Evolutionary conservation across 2,113 vertebrate genomes (phyloP).

Genomic region (Bolborhynchus lineola): DNA sequence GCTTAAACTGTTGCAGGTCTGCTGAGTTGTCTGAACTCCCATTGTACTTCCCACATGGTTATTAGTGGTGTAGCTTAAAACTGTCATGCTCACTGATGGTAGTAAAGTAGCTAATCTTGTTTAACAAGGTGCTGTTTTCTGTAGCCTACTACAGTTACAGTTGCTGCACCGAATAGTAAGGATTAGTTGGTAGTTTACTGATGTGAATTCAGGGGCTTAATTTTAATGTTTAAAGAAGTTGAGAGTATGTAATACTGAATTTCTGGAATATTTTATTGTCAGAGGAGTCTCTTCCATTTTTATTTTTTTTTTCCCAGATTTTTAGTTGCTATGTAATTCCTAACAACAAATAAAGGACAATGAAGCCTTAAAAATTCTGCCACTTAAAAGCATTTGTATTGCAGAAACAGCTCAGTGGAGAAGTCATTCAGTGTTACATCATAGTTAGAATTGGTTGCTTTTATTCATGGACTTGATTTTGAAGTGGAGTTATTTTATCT

Average conservation of each 20-base stretch:
- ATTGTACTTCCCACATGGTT: background rate
- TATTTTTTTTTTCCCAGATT: background rate
- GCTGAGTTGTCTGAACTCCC: background rate
- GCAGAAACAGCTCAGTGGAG: background rate
- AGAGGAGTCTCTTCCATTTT: background rate
- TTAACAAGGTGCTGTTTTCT: background rate
- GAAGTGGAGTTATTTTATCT: background rate
- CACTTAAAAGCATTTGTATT: background rate
- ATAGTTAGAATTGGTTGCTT: background rate
- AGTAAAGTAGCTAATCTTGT: background rate
- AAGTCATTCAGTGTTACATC: background rate
- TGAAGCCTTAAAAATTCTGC: background rate
- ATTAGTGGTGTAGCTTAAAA: background rate
- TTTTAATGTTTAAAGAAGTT: background rate
- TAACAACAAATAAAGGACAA: background rate
- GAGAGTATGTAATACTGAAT: background rate
- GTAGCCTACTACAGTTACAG: background rate
- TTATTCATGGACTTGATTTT: background rate
- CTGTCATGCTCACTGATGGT: background rate
- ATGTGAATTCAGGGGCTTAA: background rate
- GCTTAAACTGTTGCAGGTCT: background rate
- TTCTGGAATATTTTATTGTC: background rate
- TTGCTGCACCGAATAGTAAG: background rate
- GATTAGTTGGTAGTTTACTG: background rate
- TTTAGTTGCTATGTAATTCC: background rate